A percentile compares a stretch with the other conserved stretches of the same genome.
phyloP scores from a whole-genome alignment of 2,888 invertebrate species.

The Pristionchus exspectatus region DNA sequence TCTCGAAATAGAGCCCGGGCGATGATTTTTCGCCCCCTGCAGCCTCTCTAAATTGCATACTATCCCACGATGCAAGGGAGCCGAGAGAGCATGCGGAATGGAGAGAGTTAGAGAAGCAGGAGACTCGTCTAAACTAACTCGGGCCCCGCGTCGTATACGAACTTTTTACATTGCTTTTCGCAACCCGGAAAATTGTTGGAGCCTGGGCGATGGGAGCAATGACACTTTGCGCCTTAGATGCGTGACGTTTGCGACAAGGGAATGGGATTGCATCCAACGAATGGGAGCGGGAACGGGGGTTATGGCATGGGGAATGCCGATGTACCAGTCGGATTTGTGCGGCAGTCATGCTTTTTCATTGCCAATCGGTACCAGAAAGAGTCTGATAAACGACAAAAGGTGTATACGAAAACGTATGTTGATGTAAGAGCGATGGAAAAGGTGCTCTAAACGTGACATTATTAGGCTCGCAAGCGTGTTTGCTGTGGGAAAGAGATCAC shows the following conservation, averaged over 20 bases:
- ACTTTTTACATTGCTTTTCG: too few species aligned
- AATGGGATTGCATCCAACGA: too few species aligned
- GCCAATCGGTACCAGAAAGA: too few species aligned
- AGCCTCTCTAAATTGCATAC: background rate
- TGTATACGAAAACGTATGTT: background rate
- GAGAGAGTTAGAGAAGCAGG: background rate
- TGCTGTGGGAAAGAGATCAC: background rate
- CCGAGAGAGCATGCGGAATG: background rate
- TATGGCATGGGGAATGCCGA: too few species aligned
- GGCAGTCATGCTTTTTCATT: too few species aligned
- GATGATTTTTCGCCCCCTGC: background rate
- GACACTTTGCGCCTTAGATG: too few species aligned
- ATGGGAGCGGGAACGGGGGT: too few species aligned
- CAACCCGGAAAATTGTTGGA: too few species aligned
- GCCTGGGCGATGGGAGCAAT: too few species aligned
- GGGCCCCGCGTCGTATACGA: background rate
- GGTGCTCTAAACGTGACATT: background rate
- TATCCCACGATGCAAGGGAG: background rate
- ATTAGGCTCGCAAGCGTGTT: background rate
- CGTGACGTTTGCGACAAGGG: too few species aligned
- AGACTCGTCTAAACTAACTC: background rate
- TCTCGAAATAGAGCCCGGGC: background rate
- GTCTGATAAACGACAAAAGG: background rate
- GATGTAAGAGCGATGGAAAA: background rate
- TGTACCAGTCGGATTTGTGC: too few species aligned